Percentiles rank a stretch among this genome's conserved stretches.
These are phyloP conservation scores for Drosophila sp. DNA, from an alignment of 1,140 invertebrate species.

Conservation along the genomic window DNA sequence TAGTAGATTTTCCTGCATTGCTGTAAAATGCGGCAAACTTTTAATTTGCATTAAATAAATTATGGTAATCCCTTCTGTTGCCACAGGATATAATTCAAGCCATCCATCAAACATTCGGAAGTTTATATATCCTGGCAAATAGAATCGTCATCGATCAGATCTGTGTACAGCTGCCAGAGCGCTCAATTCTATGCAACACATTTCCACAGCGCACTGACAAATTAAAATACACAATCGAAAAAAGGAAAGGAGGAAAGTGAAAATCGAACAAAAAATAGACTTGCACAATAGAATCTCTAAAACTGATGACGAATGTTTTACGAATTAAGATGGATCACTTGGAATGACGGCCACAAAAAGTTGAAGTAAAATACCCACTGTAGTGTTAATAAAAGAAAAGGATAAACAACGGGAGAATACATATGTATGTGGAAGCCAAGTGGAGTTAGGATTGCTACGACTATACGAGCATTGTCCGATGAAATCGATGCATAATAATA, in stretches of 20 bases:
- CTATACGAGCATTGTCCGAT: slow-evolving; percentile 21
- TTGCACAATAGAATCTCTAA: slow-evolving; percentile 68
- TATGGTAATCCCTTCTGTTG: slow-evolving; percentile 10
- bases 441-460: slow-evolving; percentile 8
- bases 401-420: slow-evolving; percentile 27
- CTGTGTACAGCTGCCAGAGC: slow-evolving; percentile 44
- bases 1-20: background rate
- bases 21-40: slow-evolving; percentile 19
- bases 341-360: slow-evolving; percentile 65
- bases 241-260: slow-evolving; percentile 17
- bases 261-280: slow-evolving; percentile 32
- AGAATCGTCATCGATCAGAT: slow-evolving; percentile 82
- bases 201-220: slow-evolving; percentile 66
- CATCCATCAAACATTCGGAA: slow-evolving; percentile 55
- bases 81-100: too few species aligned
- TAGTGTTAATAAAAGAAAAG: slow-evolving; percentile 38
- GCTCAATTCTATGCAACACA: slow-evolving; percentile 67
- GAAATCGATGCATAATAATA: slow-evolving; percentile 20
- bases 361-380: slow-evolving; percentile 23
- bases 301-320: slow-evolving; percentile 78
- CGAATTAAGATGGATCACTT: slow-evolving; percentile 83
- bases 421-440: slow-evolving; percentile 35
- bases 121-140: slow-evolving; percentile 55
- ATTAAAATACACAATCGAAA: slow-evolving; percentile 77
- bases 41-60: slow-evolving; percentile 64